These are phyloP conservation scores for Eupithecia inturbata DNA, from an alignment of 2,888 invertebrate genomes.

Conservation along the genomic window DNA sequence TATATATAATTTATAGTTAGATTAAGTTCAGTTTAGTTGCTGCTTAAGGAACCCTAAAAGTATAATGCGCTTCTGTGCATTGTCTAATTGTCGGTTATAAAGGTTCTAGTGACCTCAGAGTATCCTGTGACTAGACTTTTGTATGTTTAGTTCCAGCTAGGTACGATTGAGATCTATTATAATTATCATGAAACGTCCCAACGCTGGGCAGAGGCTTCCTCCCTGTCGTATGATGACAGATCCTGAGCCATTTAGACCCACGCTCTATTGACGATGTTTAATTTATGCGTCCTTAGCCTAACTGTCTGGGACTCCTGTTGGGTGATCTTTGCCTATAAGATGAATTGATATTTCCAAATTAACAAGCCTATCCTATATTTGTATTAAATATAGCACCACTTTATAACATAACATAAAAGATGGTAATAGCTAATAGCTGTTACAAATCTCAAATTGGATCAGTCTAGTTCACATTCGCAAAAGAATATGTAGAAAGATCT, in stretches of 20 bases:
- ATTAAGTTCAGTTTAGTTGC: no score
- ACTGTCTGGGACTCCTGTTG: no score
- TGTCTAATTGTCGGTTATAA: conserved; percentile 58
- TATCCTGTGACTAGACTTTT: conserved; percentile 43
- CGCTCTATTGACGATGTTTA: neutral
- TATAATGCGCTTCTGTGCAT: conserved; percentile 57
- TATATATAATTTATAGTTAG: no score
- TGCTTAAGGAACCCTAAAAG: conserved; percentile 43
- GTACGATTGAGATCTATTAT: neutral
- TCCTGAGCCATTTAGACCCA: neutral
- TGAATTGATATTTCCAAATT: no score
- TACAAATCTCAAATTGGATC: conserved; percentile 48
- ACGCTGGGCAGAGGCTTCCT: neutral
- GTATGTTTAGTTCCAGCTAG: neutral
- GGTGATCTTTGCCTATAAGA: no score
- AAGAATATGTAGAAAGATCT: conserved; percentile 37
- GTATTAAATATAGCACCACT: neutral
- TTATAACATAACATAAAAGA: no score
- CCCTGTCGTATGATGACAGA: neutral
- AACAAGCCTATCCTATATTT: neutral
- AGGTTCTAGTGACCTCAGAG: conserved; percentile 47
- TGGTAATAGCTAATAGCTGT: conserved; percentile 36
- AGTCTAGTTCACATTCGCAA: conserved; percentile 49
- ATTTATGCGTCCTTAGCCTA: no score
- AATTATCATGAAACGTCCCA: neutral